Conservation (phyloP, 1,140 invertebrate genomes). For the Drosophila neocordata region DNA sequence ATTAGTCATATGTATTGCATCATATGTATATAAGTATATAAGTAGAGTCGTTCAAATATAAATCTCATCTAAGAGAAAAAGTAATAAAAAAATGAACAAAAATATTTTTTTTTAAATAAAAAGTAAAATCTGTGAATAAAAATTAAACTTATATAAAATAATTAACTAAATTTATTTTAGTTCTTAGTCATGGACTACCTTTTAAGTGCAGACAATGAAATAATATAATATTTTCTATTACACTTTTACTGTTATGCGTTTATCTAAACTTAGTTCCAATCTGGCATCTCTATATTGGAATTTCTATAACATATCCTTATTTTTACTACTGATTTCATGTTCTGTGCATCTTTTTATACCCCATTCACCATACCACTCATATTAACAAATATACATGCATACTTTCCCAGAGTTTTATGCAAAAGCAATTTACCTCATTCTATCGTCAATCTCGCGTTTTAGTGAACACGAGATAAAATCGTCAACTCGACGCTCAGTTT, state of each 20-base stretch:
- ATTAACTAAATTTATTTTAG: too few relatives aligned
- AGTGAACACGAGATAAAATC: conserved; percentile 49
- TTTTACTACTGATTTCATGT: neutral
- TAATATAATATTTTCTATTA: too few relatives aligned
- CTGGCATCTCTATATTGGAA: too few relatives aligned
- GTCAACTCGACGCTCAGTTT: conserved; percentile 35
- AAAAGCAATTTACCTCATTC: conserved; percentile 22
- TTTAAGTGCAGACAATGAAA: too few relatives aligned
- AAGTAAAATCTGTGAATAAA: too few relatives aligned
- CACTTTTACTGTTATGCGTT: too few relatives aligned
- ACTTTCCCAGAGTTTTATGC: conserved; percentile 4
- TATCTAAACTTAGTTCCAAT: too few relatives aligned
- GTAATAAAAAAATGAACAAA: too few relatives aligned
- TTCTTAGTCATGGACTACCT: too few relatives aligned
- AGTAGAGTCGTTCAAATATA: neutral
- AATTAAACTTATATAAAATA: too few relatives aligned
- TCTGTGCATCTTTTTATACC: neutral
- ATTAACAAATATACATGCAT: neutral
- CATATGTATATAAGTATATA: neutral
- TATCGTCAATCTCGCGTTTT: neutral
- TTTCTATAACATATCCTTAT: neutral
- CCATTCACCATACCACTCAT: neutral
- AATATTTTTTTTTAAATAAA: too few relatives aligned
- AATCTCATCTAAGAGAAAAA: too few relatives aligned
- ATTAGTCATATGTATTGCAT: neutral